Percentiles rank a stretch among this genome's conserved stretches.
Conservation (phyloP, 92 coral and sea anemone genomes). For the Palythoa heliodiscus region DNA sequence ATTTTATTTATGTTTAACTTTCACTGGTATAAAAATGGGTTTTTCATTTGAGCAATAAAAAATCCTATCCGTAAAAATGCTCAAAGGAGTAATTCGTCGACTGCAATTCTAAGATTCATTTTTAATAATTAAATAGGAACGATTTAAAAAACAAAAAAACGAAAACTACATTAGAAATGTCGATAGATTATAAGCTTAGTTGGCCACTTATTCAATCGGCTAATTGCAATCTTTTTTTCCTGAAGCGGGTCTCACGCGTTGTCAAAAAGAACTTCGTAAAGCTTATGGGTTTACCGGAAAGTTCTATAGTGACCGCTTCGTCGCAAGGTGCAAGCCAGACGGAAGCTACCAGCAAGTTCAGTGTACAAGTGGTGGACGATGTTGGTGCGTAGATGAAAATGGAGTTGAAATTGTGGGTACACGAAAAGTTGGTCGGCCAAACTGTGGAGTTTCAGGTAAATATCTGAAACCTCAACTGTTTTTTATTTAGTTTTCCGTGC, state of each 20-base stretch:
- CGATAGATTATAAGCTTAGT: not conserved
- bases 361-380: slow-evolving; percentile 57
- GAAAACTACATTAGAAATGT: not conserved
- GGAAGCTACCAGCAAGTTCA: slow-evolving; percentile 85
- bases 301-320: slow-evolving; percentile 54
- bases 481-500: not conserved
- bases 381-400: slow-evolving; percentile 90
- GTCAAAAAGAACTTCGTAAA: slow-evolving; percentile 78
- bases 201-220: too few species aligned
- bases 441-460: slow-evolving; percentile 59
- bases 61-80: not conserved
- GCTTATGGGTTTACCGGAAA: slow-evolving; percentile 67
- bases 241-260: slow-evolving; percentile 71
- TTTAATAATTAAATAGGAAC: too few species aligned
- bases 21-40: not conserved
- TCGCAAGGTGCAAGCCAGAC: slow-evolving; percentile 75
- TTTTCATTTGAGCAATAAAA: not conserved
- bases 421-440: slow-evolving; percentile 65
- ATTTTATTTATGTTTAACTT: not conserved
- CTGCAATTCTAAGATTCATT: not conserved
- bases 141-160: not conserved
- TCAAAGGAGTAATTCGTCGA: not conserved
- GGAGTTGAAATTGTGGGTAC: slow-evolving; percentile 87
- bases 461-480: too few species aligned
- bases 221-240: not conserved